Conservation (phyloP, 2,113 vertebrate species). For the Ptilonorhynchus violaceus region DNA sequence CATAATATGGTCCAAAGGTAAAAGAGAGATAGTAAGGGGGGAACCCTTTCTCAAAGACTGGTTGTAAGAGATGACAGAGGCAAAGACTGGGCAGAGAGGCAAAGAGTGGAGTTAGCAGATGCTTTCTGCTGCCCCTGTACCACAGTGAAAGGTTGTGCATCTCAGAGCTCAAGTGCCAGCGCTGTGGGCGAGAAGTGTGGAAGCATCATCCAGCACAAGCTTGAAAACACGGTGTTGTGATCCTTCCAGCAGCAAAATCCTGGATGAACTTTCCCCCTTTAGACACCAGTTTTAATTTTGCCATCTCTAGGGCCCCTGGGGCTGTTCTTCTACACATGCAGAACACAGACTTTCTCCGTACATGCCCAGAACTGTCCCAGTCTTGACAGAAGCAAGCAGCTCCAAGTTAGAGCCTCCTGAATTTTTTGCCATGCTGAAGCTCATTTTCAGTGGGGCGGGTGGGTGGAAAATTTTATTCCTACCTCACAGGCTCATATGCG, state of each 20-base stretch:
- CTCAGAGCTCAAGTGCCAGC: not conserved
- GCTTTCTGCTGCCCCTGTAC: not conserved
- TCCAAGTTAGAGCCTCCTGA: not conserved
- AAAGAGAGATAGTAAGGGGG: not conserved
- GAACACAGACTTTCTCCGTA: not conserved
- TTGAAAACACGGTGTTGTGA: not conserved
- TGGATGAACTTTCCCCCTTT: not conserved
- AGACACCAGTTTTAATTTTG: not conserved
- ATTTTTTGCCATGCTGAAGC: not conserved
- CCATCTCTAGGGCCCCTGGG: not conserved
- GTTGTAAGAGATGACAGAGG: not conserved
- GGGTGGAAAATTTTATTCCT: not conserved
- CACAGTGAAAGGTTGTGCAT: not conserved
- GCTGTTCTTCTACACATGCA: not conserved
- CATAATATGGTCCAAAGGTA: not conserved
- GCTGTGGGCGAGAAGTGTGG: rapidly evolving
- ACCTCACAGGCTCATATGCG: not conserved
- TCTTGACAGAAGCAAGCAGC: not conserved
- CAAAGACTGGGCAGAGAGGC: not conserved
- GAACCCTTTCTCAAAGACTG: not conserved
- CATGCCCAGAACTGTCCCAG: conserved; percentile 23
- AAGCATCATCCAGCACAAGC: not conserved
- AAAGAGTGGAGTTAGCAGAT: not conserved
- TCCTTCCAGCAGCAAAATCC: not conserved
- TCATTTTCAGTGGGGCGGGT: not conserved